Evolutionary conservation across 37 sponge, comb jelly and placozoan species (phyloP).

Genomic region (Halisarca cf. caerulea): DNA sequence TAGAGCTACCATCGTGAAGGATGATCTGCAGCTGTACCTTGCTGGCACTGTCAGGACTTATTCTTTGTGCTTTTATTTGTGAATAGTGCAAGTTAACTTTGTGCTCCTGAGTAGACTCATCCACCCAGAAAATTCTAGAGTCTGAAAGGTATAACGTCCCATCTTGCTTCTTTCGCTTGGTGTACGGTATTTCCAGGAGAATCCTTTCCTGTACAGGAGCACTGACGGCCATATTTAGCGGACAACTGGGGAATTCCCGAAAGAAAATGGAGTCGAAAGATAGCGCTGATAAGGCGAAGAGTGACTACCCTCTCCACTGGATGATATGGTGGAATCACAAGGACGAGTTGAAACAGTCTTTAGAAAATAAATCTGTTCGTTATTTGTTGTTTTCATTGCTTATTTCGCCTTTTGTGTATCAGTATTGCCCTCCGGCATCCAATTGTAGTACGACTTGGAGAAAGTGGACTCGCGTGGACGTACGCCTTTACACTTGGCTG

Average conservation of each 20-base stretch:
- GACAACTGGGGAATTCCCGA: too few relatives aligned
- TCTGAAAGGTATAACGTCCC: slow-evolving; percentile 71
- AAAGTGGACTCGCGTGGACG: slow-evolving; percentile 82
- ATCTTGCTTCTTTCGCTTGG: slow-evolving; percentile 74
- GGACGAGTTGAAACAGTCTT: neutral
- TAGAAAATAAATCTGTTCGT: neutral
- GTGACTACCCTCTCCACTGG: slow-evolving; percentile 84
- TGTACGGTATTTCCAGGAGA: slow-evolving; percentile 56
- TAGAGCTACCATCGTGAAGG: slow-evolving; percentile 40
- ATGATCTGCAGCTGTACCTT: slow-evolving; percentile 86
- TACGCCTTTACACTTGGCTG: slow-evolving; percentile 89
- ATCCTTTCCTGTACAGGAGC: slow-evolving; percentile 46
- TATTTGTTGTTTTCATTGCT: too few relatives aligned
- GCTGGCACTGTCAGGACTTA: slow-evolving; percentile 78
- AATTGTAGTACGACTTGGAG: slow-evolving; percentile 69
- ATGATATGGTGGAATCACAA: slow-evolving; percentile 72
- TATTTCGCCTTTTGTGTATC: too few relatives aligned
- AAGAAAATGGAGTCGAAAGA: neutral
- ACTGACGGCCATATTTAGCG: slow-evolving; percentile 28
- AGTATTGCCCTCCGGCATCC: neutral
- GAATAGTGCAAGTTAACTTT: slow-evolving; percentile 49
- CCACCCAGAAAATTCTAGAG: slow-evolving; percentile 74
- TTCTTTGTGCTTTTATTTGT: slow-evolving; percentile 76
- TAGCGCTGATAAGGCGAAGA: slow-evolving; percentile 4
- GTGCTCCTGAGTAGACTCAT: slow-evolving; percentile 42